Base-by-base conservation (phyloP, 2,113 vertebrate genomes). In the Papio anubis region DNA sequence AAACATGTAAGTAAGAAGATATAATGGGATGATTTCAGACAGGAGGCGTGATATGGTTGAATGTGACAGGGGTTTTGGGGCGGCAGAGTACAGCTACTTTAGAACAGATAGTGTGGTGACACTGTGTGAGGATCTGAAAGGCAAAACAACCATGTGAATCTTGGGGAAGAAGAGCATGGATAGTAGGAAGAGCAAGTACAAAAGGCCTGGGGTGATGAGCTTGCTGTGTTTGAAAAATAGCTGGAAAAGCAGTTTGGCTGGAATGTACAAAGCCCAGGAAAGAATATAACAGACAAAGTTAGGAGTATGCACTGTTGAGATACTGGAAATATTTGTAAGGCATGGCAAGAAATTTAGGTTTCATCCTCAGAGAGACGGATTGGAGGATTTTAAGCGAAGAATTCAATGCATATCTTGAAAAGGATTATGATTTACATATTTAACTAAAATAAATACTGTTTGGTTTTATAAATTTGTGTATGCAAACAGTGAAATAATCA, bases 51-150 rank as follows among this genome's bases (percentile, higher is more conserved):
- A 32, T n/a, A 45, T 32, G 0, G 8, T 12, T 64, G 17, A 86
- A 5, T 64, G 27, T n/a, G 6, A 48, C 4, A 68, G 10, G 6
- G 45, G 2, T 7, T 43, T 86, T 1, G 25, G 2, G 11, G 0
- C 52, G 43, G 52, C 13, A 16, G 1, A 73, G 1, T 57, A 2
- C 3, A 75, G 14, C 7, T 82, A 50, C 94, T 88, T 89, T 87
- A 78, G 18, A 90, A 75, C 4, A 93, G n/a, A 57, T 5, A 66
- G 18, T 48, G 9, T 73, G 14, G 5, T 52, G 50, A 79, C 16
- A 32, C n/a, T 73, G 68, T 21, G 12, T 7, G 52, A 25, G 35
- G 7, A 23, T 66, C 8, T 81, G 38, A 94, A 70, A 80, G 68
- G 70, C 5, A 94, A 64, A 83, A 61, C 5, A 45, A 1, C 8